Base-by-base conservation (phyloP, 2,797 vertebrate species). In the Acanthis flammea region DNA sequence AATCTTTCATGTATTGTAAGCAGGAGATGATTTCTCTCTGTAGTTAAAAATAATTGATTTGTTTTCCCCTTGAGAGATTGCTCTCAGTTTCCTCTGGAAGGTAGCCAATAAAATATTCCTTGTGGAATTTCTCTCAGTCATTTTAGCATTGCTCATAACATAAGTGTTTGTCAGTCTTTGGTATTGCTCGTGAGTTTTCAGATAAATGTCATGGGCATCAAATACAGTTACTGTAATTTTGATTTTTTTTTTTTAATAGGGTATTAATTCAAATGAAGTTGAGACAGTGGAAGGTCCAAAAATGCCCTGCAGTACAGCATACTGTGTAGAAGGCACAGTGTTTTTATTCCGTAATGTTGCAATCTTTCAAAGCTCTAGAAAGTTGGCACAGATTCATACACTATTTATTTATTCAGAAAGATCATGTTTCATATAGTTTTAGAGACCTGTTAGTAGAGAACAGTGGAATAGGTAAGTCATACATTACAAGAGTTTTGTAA, bases 241-340 rank as follows among this genome's bases (percentile, higher is more conserved):
- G 5, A n/a, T 86, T 45, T 72, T 82, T 50, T 82, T 50, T 50
- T 77, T 77, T 86, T 28, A 39, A 53, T 95, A 98, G 97, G 87
- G 78, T 91, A 88, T 98, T 93, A 92, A 88, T 93, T 90, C 94
- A 68, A 96, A 92, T 80, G 94, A 93, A 87, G 44, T 91, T 84
- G 95, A 79, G 66, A 42, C 67, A 62, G 80, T 95, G 83, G 92
- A 94, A 94, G 66, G 50, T 93, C 60, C 62, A 75, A 80, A 94
- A 71, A 84, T 97, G 77, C 91, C 78, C 44, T 95, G 82, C 55
- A 86, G 62, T 57, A 90, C 92, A 93, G 48, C 86, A 60, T 19
- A 14, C 44, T 86, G 80, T 70, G 48, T 91, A 91, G 96, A 97
- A 98, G 97, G 97, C 98, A 97, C 6, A 31, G 4, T 19, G 86